phyloP scores from a whole-genome alignment of 2,888 invertebrate species.

The Metacarcinus magister region DNA sequence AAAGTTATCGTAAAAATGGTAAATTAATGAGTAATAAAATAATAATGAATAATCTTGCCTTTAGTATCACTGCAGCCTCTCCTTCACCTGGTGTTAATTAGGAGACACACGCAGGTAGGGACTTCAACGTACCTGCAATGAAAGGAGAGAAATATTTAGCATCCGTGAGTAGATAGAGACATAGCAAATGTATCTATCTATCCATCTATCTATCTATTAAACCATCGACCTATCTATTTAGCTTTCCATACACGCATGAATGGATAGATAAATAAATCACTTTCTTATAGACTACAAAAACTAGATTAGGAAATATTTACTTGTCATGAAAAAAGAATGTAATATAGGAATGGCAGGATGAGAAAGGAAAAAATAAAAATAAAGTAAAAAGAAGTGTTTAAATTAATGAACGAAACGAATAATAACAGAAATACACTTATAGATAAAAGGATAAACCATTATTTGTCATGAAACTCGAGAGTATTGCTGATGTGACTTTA shows the following conservation, averaged over 20 bases:
- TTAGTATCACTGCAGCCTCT: background rate
- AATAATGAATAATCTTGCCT: background rate
- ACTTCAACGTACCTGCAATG: background rate
- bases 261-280: too few species aligned
- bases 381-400: background rate
- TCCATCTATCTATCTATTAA: too few species aligned
- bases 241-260: too few species aligned
- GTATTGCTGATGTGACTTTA: background rate
- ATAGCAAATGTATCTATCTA: too few species aligned
- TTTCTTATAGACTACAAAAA: too few species aligned
- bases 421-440: background rate
- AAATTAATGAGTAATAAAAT: background rate
- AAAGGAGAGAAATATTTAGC: background rate
- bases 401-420: background rate
- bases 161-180: background rate
- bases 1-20: background rate
- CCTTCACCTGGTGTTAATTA: constrained; percentile 13
- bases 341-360: background rate
- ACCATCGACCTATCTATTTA: too few species aligned
- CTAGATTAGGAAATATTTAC: too few species aligned
- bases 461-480: background rate
- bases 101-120: background rate
- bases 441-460: too few species aligned
- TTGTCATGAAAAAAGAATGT: background rate
- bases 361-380: background rate